Evolutionary conservation across 2,113 vertebrate species (phyloP).

Genomic region (Charina bottae): DNA sequence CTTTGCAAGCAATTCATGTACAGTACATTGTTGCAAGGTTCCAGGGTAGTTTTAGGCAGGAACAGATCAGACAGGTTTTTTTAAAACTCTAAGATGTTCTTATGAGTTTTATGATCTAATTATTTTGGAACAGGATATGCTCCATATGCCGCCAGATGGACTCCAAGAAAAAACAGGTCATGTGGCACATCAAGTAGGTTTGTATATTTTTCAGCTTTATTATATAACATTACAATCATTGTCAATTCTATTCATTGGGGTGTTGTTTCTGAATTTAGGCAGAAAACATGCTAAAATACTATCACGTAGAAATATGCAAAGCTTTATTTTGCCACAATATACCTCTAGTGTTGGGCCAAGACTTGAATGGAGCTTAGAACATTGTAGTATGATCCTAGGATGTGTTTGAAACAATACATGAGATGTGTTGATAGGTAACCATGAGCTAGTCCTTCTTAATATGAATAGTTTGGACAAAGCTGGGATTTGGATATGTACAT

Average conservation of each 20-base stretch:
- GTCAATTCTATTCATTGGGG: too few relatives aligned
- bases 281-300: background rate
- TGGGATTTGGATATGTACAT: background rate
- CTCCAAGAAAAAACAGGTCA: constrained; percentile 5
- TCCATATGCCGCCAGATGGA: background rate
- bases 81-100: background rate
- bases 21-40: background rate
- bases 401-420: background rate
- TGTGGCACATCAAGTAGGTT: constrained; percentile 2
- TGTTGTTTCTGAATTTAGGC: background rate
- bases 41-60: background rate
- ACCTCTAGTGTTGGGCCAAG: background rate
- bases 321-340: background rate
- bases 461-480: background rate
- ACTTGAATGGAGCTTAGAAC: background rate
- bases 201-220: background rate
- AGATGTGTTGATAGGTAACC: background rate
- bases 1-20: background rate
- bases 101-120: background rate
- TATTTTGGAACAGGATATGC: background rate
- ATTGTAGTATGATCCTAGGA: background rate
- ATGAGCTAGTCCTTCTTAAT: background rate
- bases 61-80: background rate
- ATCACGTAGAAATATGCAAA: background rate
- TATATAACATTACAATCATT: too few relatives aligned